These are phyloP conservation scores for Gallinago solitaria DNA, from an alignment of 2,797 vertebrate genomes.

Conservation along the genomic window DNA sequence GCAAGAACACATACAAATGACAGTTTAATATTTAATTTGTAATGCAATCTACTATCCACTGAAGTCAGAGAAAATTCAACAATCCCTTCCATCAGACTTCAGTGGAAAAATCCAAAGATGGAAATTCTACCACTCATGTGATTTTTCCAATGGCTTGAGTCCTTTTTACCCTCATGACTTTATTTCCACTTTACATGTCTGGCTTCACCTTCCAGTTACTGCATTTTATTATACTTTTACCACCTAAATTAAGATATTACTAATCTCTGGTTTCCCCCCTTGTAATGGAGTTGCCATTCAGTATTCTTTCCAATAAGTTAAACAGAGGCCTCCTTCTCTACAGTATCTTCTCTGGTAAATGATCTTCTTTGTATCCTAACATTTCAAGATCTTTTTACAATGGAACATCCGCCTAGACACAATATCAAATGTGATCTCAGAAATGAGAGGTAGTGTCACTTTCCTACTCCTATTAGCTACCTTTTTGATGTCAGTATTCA, in stretches of 20 bases:
- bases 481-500: not conserved
- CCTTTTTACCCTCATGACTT: not conserved
- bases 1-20: not conserved
- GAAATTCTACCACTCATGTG: not conserved
- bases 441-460: not conserved
- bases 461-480: not conserved
- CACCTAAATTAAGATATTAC: not conserved
- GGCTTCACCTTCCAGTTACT: not conserved
- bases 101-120: not conserved
- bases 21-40: not conserved
- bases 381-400: not conserved
- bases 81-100: not conserved
- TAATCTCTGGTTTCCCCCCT: not conserved
- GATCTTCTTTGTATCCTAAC: not conserved
- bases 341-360: not conserved
- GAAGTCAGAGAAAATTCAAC: not conserved
- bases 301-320: not conserved
- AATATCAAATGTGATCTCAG: not conserved
- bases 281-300: not conserved
- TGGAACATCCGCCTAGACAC: not conserved
- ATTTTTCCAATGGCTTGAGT: not conserved
- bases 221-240: not conserved
- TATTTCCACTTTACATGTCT: not conserved
- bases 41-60: not conserved
- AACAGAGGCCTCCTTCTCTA: not conserved